Conservation (phyloP, 53 echinoderm and acorn worm genomes). For the Hippasteria phrygiana region DNA sequence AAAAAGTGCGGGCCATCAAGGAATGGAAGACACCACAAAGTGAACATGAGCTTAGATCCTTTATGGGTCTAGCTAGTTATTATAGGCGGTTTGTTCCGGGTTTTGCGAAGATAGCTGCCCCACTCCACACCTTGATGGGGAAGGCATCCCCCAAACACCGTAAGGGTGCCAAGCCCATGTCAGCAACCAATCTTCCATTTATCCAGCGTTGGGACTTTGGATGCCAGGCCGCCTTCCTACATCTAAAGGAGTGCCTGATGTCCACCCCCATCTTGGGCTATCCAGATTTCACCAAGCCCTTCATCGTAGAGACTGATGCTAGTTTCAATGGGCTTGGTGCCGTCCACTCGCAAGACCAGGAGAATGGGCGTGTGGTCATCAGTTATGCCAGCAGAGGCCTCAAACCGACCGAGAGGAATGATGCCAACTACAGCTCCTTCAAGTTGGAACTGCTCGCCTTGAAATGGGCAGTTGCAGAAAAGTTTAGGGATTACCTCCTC, state of each 20-base stretch:
- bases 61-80: slow-evolving; percentile 45
- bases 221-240: slow-evolving; percentile 13
- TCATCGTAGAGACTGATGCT: slow-evolving; percentile 60
- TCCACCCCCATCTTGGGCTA: slow-evolving; percentile 61
- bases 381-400: slow-evolving; percentile 56
- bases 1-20: slow-evolving; percentile 24
- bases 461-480: slow-evolving; percentile 58
- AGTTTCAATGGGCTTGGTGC: slow-evolving; percentile 62
- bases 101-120: slow-evolving; percentile 42
- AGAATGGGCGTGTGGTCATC: slow-evolving; percentile 45
- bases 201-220: neutral
- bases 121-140: slow-evolving; percentile 23
- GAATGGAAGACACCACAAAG: slow-evolving; percentile 13
- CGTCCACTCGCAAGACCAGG: slow-evolving; percentile 61
- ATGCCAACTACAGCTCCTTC: slow-evolving; percentile 56
- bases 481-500: slow-evolving; percentile 57
- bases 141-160: neutral
- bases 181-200: neutral
- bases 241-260: slow-evolving; percentile 47
- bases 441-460: slow-evolving; percentile 58
- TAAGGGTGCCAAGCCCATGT: neutral
- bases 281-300: slow-evolving; percentile 54
- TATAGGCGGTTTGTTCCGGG: slow-evolving; percentile 35
- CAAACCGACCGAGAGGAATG: slow-evolving; percentile 33
- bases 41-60: slow-evolving; percentile 31